phyloP scores from a whole-genome alignment of 2,888 invertebrate genomes.

The Mimumesa dahlbomi region DNA sequence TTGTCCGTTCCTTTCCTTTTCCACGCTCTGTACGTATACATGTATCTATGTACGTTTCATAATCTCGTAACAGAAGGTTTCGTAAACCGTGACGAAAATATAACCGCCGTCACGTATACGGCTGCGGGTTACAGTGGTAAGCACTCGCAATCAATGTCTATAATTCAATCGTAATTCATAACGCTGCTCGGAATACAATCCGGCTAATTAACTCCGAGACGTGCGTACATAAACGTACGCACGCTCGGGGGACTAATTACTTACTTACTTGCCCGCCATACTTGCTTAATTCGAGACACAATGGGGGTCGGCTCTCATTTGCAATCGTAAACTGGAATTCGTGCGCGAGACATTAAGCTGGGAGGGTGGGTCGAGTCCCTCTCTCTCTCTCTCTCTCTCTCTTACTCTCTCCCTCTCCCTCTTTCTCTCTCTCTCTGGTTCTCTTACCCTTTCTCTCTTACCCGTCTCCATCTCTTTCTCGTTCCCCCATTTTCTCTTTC shows the following conservation, averaged over 20 bases:
- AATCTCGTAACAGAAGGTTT: too few relatives aligned
- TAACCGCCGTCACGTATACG: too few relatives aligned
- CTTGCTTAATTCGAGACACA: constrained; percentile 64
- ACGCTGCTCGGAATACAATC: constrained; percentile 53
- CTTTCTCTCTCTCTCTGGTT: neutral
- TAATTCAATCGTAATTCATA: constrained; percentile 62
- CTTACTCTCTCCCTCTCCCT: constrained; percentile 14
- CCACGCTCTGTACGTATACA: too few relatives aligned
- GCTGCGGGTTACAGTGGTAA: constrained; percentile 34
- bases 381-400: constrained; percentile 11
- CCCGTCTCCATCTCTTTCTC: neutral
- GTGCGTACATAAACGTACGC: constrained; percentile 61
- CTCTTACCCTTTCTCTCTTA: constrained; percentile 12
- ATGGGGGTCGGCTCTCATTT: constrained; percentile 65
- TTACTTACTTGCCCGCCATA: constrained; percentile 63
- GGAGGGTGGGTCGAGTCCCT: constrained; percentile 34
- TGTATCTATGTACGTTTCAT: too few relatives aligned
- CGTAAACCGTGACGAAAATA: too few relatives aligned
- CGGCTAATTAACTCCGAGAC: constrained; percentile 62
- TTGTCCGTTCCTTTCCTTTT: too few relatives aligned
- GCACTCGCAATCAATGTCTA: constrained; percentile 57
- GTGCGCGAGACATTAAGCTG: constrained; percentile 69
- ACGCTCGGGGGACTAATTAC: constrained; percentile 62
- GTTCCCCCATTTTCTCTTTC: neutral
- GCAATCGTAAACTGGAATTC: constrained; percentile 70